Conservation (phyloP, 2,888 invertebrate genomes). For the Coremacera marginata region DNA sequence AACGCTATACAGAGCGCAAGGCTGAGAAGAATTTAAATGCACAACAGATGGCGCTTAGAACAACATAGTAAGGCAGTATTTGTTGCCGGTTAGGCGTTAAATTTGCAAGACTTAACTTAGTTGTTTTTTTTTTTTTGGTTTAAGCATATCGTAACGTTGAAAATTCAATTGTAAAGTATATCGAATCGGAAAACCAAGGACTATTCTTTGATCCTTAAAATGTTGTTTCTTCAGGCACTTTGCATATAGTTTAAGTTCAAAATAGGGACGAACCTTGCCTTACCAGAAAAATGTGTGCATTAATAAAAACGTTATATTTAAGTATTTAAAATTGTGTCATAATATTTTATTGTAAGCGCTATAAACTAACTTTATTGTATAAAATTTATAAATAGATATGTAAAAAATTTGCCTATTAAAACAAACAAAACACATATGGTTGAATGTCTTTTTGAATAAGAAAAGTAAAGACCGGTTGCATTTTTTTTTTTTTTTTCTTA, state of each 20-base stretch:
- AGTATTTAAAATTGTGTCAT: too few relatives aligned
- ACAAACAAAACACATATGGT: too few relatives aligned
- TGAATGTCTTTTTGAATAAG: too few relatives aligned
- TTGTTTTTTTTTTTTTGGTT: background rate
- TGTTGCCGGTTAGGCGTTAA: background rate
- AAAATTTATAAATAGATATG: too few relatives aligned
- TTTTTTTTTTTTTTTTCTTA: too few relatives aligned
- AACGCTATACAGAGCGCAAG: conserved; percentile 68
- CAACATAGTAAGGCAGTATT: conserved; percentile 46
- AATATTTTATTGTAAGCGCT: too few relatives aligned
- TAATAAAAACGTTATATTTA: background rate
- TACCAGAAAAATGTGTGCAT: conserved; percentile 16
- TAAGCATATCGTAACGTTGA: too few relatives aligned
- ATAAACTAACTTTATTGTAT: too few relatives aligned
- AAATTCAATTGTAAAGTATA: too few relatives aligned
- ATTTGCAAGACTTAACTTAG: background rate
- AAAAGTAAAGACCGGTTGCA: too few relatives aligned
- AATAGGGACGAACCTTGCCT: background rate
- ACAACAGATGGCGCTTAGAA: conserved; percentile 60
- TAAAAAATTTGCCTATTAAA: too few relatives aligned
- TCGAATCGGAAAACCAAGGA: background rate
- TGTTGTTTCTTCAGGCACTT: background rate
- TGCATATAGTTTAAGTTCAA: background rate
- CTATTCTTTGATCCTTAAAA: background rate
- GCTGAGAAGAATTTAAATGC: conserved; percentile 48